These are phyloP conservation scores for Cyclopterus lumpus DNA, from an alignment of 2,797 vertebrate genomes.

Conservation along the genomic window DNA sequence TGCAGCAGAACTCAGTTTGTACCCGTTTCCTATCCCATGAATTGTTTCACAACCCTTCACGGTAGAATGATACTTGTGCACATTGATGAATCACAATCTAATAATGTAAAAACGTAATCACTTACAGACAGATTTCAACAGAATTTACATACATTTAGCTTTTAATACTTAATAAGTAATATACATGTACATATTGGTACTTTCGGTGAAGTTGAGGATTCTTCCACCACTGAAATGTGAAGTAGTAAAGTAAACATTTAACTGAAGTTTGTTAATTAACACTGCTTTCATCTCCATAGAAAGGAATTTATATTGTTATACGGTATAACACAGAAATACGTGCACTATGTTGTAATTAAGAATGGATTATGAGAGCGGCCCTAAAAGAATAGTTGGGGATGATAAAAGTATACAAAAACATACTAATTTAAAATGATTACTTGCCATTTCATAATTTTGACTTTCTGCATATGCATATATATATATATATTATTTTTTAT, in stretches of 20 bases:
- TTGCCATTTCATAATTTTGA: background rate
- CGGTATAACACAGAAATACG: background rate
- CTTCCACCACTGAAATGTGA: background rate
- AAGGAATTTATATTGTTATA: background rate
- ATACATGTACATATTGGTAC: background rate
- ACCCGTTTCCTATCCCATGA: background rate
- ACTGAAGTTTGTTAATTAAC: background rate
- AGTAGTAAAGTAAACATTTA: background rate
- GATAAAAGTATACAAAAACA: background rate
- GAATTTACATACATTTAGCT: background rate
- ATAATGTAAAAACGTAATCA: background rate
- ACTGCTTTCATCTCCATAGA: background rate
- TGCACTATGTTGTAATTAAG: background rate
- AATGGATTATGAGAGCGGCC: background rate
- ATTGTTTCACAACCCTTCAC: too few species aligned
- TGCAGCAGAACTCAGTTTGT: background rate
- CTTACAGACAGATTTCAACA: background rate
- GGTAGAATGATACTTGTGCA: too few species aligned
- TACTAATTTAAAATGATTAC: background rate
- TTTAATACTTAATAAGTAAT: background rate
- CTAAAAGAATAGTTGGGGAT: background rate
- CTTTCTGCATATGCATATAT: background rate
- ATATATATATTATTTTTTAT: background rate
- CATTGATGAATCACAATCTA: background rate
- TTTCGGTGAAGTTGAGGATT: too few species aligned